Evolutionary conservation across 2,113 vertebrate species (phyloP).

Genomic region (Carassius auratus): DNA sequence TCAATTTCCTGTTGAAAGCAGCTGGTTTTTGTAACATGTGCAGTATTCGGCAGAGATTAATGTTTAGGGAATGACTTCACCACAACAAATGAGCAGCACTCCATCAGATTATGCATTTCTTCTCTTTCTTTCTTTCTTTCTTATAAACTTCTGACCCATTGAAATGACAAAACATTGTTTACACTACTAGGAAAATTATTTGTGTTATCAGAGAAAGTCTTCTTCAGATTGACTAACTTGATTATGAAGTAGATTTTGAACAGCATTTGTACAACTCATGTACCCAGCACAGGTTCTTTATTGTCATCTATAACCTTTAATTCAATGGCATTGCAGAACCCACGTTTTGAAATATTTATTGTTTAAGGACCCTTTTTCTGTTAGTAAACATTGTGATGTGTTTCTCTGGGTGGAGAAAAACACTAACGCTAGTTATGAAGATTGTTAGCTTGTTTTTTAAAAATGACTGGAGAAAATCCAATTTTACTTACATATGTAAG

Average conservation of each 20-base stretch:
- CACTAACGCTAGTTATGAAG: too few species aligned
- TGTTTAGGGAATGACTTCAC: slow-evolving; percentile 40
- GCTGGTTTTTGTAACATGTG: slow-evolving; percentile 34
- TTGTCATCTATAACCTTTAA: not conserved
- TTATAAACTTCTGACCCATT: not conserved
- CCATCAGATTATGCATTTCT: not conserved
- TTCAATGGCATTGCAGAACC: too few species aligned
- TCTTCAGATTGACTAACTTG: not conserved
- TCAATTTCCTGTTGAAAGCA: slow-evolving; percentile 27
- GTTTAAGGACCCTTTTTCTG: too few species aligned
- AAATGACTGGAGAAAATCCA: too few species aligned
- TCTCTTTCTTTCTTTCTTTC: not conserved
- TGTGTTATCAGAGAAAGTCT: not conserved
- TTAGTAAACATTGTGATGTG: too few species aligned
- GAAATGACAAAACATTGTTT: not conserved
- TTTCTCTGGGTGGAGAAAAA: too few species aligned
- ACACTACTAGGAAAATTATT: not conserved
- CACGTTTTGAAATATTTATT: too few species aligned
- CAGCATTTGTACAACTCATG: not conserved
- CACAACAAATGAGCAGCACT: slow-evolving; percentile 1
- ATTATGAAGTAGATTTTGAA: not conserved
- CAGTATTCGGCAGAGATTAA: slow-evolving; percentile 12
- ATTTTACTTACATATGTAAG: too few species aligned
- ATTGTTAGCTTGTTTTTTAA: too few species aligned
- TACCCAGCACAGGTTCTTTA: not conserved